Percentiles rank a stretch among this genome's conserved stretches.
These are phyloP conservation scores for Plodia interpunctella DNA, from an alignment of 1,140 invertebrate species.

Conservation along the genomic window DNA sequence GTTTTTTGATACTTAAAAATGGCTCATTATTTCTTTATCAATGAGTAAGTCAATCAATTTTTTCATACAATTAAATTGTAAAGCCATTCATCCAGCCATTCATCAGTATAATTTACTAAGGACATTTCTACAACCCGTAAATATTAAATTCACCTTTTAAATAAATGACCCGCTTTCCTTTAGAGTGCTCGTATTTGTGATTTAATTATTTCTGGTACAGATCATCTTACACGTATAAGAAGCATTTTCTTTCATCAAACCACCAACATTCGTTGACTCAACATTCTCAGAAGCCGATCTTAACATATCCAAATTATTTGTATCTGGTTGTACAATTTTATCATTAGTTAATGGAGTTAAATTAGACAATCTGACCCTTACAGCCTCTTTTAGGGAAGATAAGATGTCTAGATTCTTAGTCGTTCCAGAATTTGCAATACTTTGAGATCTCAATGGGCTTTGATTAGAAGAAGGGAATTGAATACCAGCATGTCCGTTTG, in stretches of 20 bases:
- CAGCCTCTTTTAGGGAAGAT: slow-evolving; percentile 28
- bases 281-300: slow-evolving; percentile 35
- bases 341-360: slow-evolving; percentile 10
- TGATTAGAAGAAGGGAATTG: background rate
- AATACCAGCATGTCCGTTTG: background rate
- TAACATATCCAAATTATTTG: slow-evolving; percentile 21
- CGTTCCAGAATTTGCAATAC: background rate
- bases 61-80: no score
- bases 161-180: no score
- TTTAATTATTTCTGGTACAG: slow-evolving; percentile 37
- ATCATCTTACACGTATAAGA: slow-evolving; percentile 58
- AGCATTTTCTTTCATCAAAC: slow-evolving; percentile 45
- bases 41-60: no score
- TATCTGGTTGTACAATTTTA: slow-evolving; percentile 7
- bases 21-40: no score
- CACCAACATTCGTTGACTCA: slow-evolving; percentile 14
- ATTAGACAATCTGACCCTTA: slow-evolving; percentile 20
- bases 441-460: background rate
- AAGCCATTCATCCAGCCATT: no score
- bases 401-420: slow-evolving; percentile 18
- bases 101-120: no score
- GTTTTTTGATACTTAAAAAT: no score
- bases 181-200: no score
- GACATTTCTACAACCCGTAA: no score
- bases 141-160: no score